Percentiles rank a stretch among this genome's conserved stretches.
phyloP scores from a whole-genome alignment of 2,888 invertebrate genomes.

The Cheilosia pagana region DNA sequence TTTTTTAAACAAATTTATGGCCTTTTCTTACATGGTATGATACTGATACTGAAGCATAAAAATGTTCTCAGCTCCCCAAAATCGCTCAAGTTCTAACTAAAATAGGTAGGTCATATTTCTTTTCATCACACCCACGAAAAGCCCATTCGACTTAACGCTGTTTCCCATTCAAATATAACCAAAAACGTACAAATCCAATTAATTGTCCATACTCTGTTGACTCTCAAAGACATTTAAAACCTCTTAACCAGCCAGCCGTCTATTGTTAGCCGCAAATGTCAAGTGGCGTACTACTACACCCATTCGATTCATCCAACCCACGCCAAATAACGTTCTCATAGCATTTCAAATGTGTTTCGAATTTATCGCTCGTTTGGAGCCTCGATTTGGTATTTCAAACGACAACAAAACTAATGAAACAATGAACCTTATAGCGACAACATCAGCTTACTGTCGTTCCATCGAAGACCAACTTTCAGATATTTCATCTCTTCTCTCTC shows the following conservation, averaged over 20 bases:
- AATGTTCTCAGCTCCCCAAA: too few relatives aligned
- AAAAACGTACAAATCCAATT: slow-evolving; percentile 18
- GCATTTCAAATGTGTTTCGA: slow-evolving; percentile 27
- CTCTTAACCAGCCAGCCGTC: slow-evolving; percentile 12
- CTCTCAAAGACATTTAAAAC: slow-evolving; percentile 5
- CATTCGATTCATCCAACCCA: slow-evolving; percentile 21
- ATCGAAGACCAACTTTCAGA: slow-evolving; percentile 24
- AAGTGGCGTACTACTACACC: slow-evolving; percentile 22
- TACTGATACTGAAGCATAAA: too few relatives aligned
- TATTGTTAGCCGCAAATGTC: slow-evolving; percentile 40
- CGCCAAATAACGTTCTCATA: slow-evolving; percentile 21
- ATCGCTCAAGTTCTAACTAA: too few relatives aligned
- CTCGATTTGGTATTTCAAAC: slow-evolving; percentile 27
- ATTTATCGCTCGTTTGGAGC: slow-evolving; percentile 22
- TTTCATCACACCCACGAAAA: neutral
- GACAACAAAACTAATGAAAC: slow-evolving; percentile 28
- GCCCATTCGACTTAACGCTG: neutral
- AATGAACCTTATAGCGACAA: slow-evolving; percentile 20
- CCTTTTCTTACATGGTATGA: too few relatives aligned
- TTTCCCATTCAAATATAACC: neutral
- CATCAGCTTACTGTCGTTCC: slow-evolving; percentile 8
- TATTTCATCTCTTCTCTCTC: slow-evolving; percentile 32
- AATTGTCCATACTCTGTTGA: neutral
- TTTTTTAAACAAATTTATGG: too few relatives aligned
- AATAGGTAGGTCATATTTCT: neutral